phyloP scores from a whole-genome alignment of 1,140 invertebrate species.

The Brachionus angularis region DNA sequence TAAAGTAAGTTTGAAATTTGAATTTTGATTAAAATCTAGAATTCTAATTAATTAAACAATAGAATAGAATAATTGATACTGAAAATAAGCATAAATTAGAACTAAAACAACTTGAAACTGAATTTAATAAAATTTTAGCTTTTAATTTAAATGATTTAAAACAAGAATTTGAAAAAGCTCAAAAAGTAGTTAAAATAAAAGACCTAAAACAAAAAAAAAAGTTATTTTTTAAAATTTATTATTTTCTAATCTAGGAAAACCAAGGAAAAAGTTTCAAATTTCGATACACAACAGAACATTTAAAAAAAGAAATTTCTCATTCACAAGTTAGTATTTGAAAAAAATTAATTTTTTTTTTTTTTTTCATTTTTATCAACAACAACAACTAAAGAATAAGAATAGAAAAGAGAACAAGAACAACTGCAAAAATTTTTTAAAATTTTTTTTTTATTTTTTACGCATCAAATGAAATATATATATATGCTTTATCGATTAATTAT shows the following conservation, averaged over 20 bases:
- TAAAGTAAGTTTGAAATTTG: no score
- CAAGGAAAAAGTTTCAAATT: constrained; percentile 21
- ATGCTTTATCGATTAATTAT: no score
- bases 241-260: neutral
- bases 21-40: no score
- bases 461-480: no score
- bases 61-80: no score
- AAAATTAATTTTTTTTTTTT: neutral
- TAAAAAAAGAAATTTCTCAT: constrained; percentile 7
- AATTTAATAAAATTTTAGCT: neutral
- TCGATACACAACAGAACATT: neutral
- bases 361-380: neutral
- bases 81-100: no score
- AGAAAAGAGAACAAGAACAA: neutral
- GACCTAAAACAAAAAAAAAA: no score
- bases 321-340: neutral
- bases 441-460: no score
- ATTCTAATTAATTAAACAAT: no score
- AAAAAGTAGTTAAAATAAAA: constrained; percentile 38
- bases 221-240: no score
- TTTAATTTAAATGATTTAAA: constrained; percentile 1
- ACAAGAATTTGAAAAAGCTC: constrained; percentile 19
- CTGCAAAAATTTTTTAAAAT: no score
- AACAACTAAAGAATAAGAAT: neutral
- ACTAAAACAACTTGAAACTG: no score